Base-by-base conservation (phyloP, 2,797 vertebrate genomes). In the Okamejei kenojei region DNA sequence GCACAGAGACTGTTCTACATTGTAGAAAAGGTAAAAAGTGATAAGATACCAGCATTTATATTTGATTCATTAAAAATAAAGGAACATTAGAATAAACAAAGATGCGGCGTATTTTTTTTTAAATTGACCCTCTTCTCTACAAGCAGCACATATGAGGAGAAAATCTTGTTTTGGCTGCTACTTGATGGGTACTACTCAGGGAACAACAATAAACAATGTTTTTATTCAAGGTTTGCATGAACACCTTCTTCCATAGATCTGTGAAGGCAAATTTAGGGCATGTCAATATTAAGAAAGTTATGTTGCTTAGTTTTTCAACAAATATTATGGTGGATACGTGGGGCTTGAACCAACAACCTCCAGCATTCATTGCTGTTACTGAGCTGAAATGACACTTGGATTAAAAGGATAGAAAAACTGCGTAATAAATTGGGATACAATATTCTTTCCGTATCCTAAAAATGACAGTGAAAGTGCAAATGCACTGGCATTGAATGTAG, bases 1-100 rank as follows among this genome's bases (percentile, higher is more conserved):
- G 96, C 96, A n/a, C 98, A 99, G 94, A 97, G 98, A 93, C 96
- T 99, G 8, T 99, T 98, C 96, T 98, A 97, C 94, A 95, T 98
- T 95, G 95, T 96, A 19, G 94, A 95, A 68, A 97, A 97, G 97
- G 98, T 98, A 95, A 95, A 79, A 77, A 74, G 1, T 74, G 23
- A 76, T 74, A 26, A 29, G 45, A 17, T 7, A 13, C 23, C 35
- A 29, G 38, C 17, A 1, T 92, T 38, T 3, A 29, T 54, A 0
- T 90, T 90, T 90, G 6, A 2, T 54, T 84, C 61, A 35, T 19
- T 54, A 90, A n/a, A 5, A 91, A 38, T 26, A 8, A 80, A 38
- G 11, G 45, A 71, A 73, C 35, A 38, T 84, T 84, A 3, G 58
- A 32, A 63, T 19, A 32, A n/a, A 65, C 29, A n/a, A 86, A 63